Evolutionary conservation across 2,888 invertebrate species (phyloP), one percentile per base, ranked within the genome.

Genomic region (Coenonympha glycerion): DNA sequence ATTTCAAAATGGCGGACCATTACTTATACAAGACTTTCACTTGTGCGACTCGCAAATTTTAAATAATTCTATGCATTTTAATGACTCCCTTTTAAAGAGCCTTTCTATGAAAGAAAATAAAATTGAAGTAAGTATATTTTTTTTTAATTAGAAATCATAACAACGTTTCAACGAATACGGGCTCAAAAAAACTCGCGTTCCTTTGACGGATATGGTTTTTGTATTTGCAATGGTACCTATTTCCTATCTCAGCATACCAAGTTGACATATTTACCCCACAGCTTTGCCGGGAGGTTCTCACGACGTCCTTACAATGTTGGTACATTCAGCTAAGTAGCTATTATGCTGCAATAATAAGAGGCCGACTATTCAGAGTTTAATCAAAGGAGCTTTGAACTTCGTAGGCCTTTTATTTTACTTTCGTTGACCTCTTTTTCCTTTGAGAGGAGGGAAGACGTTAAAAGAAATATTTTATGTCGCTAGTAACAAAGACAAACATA

Each of bases 1-100:
- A 37, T 21, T 52, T 53, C 53, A 53, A 57, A 55, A 55, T 41
- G 51, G 44, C 45, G 13, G 45, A 45, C 45, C 24, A 45, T 45
- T 34, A n/a, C n/a, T n/a, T n/a, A 45, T 9, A 21, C 3, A 33
- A 34, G 30, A 42, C 42, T 42, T 42, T 42, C 31, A 28, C 28
- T n/a, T 18, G 8, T 30, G 6, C 1, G 24, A 45, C 3, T 45
- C 22, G 31, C n/a, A 22, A n/a, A 6, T 30, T 41, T 41, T 41
- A 19, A 16, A 24, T 34, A 24, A 13, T 24, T 34, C 15, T 34
- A 34, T 34, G 16, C 11, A 34, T 18, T 24, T 11, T 34, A 45
- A 22, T 44, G 22, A 33, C 9, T 19, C 30, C 5, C 13, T 1
- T 30, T 24, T 30, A n/a, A n/a, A n/a, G n/a, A n/a, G n/a, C n/a